phyloP scores from a whole-genome alignment of 2,797 vertebrate genomes.

The Simalia tracyae region DNA sequence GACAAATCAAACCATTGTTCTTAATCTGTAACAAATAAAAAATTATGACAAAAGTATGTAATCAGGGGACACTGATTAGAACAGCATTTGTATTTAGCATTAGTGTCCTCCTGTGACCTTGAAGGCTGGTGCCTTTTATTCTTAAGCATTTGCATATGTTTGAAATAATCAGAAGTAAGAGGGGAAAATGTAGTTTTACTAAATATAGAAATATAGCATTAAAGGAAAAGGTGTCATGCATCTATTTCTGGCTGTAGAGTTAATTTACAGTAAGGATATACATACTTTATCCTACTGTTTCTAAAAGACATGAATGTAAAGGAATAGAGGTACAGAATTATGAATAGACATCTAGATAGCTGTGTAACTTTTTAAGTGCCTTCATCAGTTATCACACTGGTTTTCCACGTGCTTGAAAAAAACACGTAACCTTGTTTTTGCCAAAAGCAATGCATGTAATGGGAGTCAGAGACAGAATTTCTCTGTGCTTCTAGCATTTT shows the following conservation, averaged over 20 bases:
- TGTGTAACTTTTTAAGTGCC: conserved; percentile 18
- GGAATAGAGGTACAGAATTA: conserved; percentile 19
- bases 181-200: conserved; percentile 16
- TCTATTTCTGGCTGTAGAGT: conserved; percentile 24
- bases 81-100: conserved; percentile 20
- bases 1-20: not conserved
- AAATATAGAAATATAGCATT: conserved; percentile 9
- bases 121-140: not conserved
- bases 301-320: not conserved
- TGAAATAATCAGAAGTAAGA: not conserved
- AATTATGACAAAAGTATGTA: conserved; percentile 10
- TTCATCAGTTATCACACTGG: conserved; percentile 22
- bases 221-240: conserved; percentile 39
- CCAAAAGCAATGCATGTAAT: conserved; percentile 46
- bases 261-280: not conserved
- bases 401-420: conserved; percentile 46
- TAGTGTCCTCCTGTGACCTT: conserved; percentile 2
- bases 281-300: conserved; percentile 32
- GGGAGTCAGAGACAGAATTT: conserved; percentile 42
- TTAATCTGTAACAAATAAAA: conserved; percentile 7
- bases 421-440: conserved; percentile 43
- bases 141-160: conserved; percentile 33
- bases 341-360: not conserved
- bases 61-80: not conserved
- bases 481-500: conserved; percentile 50